Percentiles rank a stretch among this genome's conserved stretches.
These are phyloP conservation scores for Ganaspis brasiliensis DNA, from an alignment of 2,888 invertebrate species.

Conservation along the genomic window DNA sequence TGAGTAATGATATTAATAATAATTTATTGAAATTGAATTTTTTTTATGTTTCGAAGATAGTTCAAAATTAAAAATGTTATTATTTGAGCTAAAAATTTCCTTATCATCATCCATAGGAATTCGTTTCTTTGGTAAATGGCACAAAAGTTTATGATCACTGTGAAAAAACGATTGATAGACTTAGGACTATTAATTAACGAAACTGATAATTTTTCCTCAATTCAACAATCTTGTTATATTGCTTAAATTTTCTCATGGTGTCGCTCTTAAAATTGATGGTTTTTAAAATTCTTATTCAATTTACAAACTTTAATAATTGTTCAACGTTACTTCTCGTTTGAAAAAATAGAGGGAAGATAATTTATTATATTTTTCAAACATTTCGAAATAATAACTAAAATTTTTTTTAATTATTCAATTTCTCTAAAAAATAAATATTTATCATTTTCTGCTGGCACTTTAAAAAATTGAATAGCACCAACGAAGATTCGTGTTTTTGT, in stretches of 20 bases:
- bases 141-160: constrained; percentile 2
- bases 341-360: not conserved
- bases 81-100: no score
- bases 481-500: not conserved
- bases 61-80: no score
- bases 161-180: constrained; percentile 8
- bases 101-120: not conserved
- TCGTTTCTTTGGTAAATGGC: constrained; percentile 5
- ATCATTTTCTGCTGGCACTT: not conserved
- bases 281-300: not conserved
- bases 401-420: no score
- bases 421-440: no score
- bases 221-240: constrained; percentile 16
- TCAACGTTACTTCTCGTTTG: not conserved
- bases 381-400: no score
- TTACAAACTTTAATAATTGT: not conserved
- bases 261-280: constrained; percentile 23
- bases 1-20: no score
- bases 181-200: constrained; percentile 9
- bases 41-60: no score
- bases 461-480: not conserved
- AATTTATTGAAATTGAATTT: no score
- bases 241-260: constrained; percentile 34
- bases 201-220: constrained; percentile 21
- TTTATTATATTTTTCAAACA: no score